phyloP scores from a whole-genome alignment of 2,888 invertebrate species.

The Tenthredo mesomela region DNA sequence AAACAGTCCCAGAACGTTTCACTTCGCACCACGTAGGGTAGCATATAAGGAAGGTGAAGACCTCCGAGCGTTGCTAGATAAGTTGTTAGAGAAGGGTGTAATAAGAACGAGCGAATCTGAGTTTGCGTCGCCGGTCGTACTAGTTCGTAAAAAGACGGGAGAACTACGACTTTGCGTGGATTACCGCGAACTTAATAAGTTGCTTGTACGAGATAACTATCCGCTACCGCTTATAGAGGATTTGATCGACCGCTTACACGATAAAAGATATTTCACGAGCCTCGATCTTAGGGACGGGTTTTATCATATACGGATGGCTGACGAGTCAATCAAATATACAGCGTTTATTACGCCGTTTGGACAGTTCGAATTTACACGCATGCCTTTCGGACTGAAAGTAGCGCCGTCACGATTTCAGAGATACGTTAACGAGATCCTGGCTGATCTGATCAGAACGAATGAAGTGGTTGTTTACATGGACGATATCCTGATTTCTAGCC shows the following conservation, averaged over 20 bases:
- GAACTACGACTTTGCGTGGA: constrained; percentile 53
- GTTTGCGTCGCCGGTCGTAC: constrained; percentile 52
- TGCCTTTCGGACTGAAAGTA: too few species aligned
- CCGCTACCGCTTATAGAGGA: constrained; percentile 58
- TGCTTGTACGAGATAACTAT: constrained; percentile 53
- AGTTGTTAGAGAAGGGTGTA: background rate
- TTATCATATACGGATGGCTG: constrained; percentile 56
- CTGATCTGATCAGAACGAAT: background rate
- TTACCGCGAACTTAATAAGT: constrained; percentile 47
- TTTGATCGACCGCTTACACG: constrained; percentile 54
- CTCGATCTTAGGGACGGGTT: constrained; percentile 61
- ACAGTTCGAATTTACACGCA: too few species aligned
- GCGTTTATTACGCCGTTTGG: too few species aligned
- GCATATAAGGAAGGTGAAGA: too few species aligned
- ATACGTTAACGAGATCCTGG: background rate
- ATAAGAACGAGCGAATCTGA: constrained; percentile 46
- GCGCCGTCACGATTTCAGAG: too few species aligned
- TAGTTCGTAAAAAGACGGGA: constrained; percentile 52
- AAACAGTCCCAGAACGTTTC: too few species aligned
- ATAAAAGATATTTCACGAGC: constrained; percentile 58
- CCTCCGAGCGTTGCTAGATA: background rate
- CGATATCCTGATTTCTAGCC: constrained; percentile 9
- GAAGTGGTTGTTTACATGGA: constrained; percentile 26
- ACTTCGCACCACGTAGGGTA: too few species aligned
- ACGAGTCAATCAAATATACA: constrained; percentile 56